Evolutionary conservation across 1,140 invertebrate species (phyloP).

Genomic region (Heliconius nattereri): DNA sequence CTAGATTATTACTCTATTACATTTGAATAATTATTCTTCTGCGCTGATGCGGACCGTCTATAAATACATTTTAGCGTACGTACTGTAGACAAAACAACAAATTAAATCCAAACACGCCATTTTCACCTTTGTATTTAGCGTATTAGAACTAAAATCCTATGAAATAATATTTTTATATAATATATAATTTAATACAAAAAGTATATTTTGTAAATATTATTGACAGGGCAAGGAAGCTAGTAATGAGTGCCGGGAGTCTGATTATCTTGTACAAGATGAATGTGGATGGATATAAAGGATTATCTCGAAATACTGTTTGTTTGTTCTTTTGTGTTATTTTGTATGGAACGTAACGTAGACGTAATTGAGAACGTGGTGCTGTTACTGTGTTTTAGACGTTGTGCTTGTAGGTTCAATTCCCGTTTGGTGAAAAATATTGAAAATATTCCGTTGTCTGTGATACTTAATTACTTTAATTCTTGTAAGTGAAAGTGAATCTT

Average conservation of each 20-base stretch:
- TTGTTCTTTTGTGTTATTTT: slow-evolving; percentile 3
- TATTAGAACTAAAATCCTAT: neutral
- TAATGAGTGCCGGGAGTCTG: slow-evolving; percentile 33
- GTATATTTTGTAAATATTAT: slow-evolving; percentile 39
- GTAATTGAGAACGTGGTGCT: neutral
- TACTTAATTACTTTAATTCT: no score
- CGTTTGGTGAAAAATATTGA: neutral
- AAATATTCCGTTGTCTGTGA: no score
- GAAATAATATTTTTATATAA: neutral
- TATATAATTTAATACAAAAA: neutral
- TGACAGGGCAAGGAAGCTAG: slow-evolving; percentile 38
- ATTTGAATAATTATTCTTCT: slow-evolving; percentile 67
- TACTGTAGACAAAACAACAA: slow-evolving; percentile 24
- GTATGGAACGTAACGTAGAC: neutral
- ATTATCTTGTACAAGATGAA: slow-evolving; percentile 31
- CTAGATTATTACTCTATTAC: slow-evolving; percentile 61
- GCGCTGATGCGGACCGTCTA: slow-evolving; percentile 56
- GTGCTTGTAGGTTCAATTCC: neutral
- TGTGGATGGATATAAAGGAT: slow-evolving; percentile 12
- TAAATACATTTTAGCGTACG: slow-evolving; percentile 52
- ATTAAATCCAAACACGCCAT: neutral
- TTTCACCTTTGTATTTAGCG: neutral
- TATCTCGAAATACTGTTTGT: slow-evolving; percentile 13
- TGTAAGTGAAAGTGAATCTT: no score
- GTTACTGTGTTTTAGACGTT: neutral